phyloP scores from a whole-genome alignment of 2,797 vertebrate genomes.

The Chaenodraco wilsoni region DNA sequence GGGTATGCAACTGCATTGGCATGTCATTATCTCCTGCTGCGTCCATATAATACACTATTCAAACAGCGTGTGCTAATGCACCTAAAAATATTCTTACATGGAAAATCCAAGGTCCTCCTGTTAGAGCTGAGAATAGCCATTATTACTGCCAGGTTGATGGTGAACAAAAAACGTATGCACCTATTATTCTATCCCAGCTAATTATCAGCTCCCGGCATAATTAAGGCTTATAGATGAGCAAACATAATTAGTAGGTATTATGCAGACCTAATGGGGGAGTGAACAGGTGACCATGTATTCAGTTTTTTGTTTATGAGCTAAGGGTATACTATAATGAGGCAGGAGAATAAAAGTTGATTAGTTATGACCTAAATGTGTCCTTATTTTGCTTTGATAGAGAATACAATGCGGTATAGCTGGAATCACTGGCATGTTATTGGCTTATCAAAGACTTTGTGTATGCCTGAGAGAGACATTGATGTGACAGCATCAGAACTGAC shows the following conservation, averaged over 20 bases:
- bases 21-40: not conserved
- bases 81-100: conserved; percentile 35
- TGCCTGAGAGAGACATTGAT: conserved; percentile 15
- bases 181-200: conserved; percentile 74
- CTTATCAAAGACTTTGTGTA: conserved; percentile 40
- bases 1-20: not conserved
- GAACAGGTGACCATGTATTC: conserved; percentile 83
- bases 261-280: conserved; percentile 77
- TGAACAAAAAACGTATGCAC: conserved; percentile 69
- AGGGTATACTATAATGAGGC: conserved; percentile 80
- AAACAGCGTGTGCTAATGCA: conserved; percentile 36
- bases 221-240: conserved; percentile 84
- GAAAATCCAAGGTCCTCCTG: conserved; percentile 39
- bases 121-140: conserved; percentile 66
- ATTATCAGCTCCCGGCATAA: conserved; percentile 83
- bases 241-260: conserved; percentile 86
- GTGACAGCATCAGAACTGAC: conserved; percentile 21
- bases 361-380: conserved; percentile 82
- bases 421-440: conserved; percentile 25
- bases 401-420: conserved; percentile 11
- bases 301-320: conserved; percentile 79
- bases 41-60: conserved; percentile 1
- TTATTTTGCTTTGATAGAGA: conserved; percentile 54
- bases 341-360: conserved; percentile 84
- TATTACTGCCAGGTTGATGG: conserved; percentile 66